phyloP scores from a whole-genome alignment of 1,140 invertebrate species.

The Drosophila subpulchrella region DNA sequence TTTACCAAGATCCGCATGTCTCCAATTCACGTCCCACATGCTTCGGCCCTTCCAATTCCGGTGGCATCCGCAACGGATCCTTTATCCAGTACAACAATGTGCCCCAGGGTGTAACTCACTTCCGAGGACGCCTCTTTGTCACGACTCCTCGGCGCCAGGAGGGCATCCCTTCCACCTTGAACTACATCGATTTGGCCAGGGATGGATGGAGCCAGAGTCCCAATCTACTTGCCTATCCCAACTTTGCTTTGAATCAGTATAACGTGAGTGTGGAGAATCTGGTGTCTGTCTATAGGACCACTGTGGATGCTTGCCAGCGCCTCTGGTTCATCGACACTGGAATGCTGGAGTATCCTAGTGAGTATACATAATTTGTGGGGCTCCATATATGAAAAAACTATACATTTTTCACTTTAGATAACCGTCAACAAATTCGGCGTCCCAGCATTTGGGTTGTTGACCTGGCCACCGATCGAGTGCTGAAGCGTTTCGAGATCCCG shows the following conservation, averaged over 20 bases:
- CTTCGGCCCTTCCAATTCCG: background rate
- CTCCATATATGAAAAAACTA: background rate
- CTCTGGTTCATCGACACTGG: constrained; percentile 91
- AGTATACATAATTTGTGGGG: background rate
- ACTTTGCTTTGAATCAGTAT: constrained; percentile 86
- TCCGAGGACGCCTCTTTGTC: constrained; percentile 88
- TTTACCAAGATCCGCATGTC: background rate
- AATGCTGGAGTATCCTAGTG: constrained; percentile 79
- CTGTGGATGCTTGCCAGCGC: constrained; percentile 88
- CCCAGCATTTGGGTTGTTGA: constrained; percentile 88
- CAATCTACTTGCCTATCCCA: constrained; percentile 88
- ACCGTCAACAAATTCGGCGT: constrained; percentile 86
- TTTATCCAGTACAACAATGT: constrained; percentile 88
- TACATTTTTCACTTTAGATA: constrained; percentile 84
- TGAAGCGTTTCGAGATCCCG: constrained; percentile 76
- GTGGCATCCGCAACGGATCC: constrained; percentile 7
- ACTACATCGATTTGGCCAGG: constrained; percentile 86
- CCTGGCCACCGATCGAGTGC: constrained; percentile 85
- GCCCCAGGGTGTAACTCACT: constrained; percentile 89
- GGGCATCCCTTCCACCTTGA: constrained; percentile 89
- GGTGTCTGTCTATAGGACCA: constrained; percentile 88
- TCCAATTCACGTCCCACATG: background rate
- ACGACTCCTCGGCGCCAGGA: constrained; percentile 88
- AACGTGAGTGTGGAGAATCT: constrained; percentile 83
- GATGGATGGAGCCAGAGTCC: constrained; percentile 85